phyloP scores from a whole-genome alignment of 2,797 vertebrate genomes.

The Megaceryle alcyon region DNA sequence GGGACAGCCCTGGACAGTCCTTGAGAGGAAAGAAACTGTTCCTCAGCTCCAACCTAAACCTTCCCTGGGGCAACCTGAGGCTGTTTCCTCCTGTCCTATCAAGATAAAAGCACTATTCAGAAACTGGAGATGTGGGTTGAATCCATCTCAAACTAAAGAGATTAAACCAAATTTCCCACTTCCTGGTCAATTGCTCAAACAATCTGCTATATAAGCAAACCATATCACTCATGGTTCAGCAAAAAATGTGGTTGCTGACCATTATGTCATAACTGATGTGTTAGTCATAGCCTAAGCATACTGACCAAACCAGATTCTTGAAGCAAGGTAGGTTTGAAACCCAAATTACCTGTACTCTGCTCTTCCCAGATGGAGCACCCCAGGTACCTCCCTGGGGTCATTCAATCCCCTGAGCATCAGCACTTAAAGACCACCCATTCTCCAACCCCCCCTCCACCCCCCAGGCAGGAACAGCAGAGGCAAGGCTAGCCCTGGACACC shows the following conservation, averaged over 20 bases:
- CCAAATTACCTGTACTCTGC: not conserved
- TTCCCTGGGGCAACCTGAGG: not conserved
- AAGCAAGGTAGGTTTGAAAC: not conserved
- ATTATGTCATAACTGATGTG: not conserved
- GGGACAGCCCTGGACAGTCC: too few species aligned
- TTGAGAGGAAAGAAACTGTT: not conserved
- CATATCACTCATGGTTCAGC: not conserved
- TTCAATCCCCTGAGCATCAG: not conserved
- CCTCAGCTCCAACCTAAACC: not conserved
- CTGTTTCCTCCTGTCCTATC: not conserved
- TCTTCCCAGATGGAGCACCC: not conserved
- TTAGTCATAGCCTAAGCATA: not conserved
- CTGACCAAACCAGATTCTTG: not conserved
- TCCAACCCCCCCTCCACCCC: not conserved
- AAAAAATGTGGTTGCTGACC: not conserved
- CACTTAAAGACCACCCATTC: not conserved
- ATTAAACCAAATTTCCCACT: not conserved
- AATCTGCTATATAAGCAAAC: not conserved
- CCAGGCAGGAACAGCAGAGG: not conserved
- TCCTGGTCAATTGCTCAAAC: not conserved
- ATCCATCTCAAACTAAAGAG: not conserved
- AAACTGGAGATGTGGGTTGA: not conserved
- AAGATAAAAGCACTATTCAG: not conserved
- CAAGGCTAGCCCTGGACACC: not conserved
- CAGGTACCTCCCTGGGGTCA: not conserved